phyloP scores from a whole-genome alignment of 2,888 invertebrate genomes.

The Emmelina monodactyla region DNA sequence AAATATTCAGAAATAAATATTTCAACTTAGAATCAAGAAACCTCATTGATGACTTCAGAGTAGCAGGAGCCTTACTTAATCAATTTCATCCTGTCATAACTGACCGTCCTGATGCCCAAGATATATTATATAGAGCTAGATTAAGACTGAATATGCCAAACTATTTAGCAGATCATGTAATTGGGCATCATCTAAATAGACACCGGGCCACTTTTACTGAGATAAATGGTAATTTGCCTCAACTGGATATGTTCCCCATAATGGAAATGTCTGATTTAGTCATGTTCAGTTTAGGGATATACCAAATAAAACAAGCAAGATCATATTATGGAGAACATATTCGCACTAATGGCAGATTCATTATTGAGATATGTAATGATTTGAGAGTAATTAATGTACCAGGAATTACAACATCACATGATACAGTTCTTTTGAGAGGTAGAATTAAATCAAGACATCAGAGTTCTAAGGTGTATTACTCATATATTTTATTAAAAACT shows the following conservation, averaged over 20 bases:
- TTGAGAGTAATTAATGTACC: constrained; percentile 1
- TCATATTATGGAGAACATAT: constrained; percentile 10
- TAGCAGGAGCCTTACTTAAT: constrained; percentile 11
- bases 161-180: constrained; percentile 4
- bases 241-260: constrained; percentile 4
- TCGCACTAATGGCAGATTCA: constrained; percentile 4
- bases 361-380: not conserved
- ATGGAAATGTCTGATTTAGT: constrained; percentile 5
- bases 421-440: constrained; percentile 3
- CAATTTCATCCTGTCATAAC: constrained; percentile 7
- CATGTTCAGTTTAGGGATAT: constrained; percentile 6
- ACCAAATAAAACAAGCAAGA: constrained; percentile 10
- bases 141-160: constrained; percentile 4
- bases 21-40: constrained; percentile 7
- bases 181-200: constrained; percentile 6
- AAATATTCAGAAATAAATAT: constrained; percentile 11
- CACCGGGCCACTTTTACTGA: constrained; percentile 3
- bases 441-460: constrained; percentile 4
- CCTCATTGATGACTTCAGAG: constrained; percentile 11
- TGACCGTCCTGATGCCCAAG: constrained; percentile 7
- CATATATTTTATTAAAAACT: no score
- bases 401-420: constrained; percentile 2
- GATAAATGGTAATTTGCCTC: constrained; percentile 3
- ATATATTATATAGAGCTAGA: constrained; percentile 3
- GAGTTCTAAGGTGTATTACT: not conserved